Evolutionary conservation across 2,888 invertebrate genomes (phyloP).

Genomic region (Zygogramma bicolorata): DNA sequence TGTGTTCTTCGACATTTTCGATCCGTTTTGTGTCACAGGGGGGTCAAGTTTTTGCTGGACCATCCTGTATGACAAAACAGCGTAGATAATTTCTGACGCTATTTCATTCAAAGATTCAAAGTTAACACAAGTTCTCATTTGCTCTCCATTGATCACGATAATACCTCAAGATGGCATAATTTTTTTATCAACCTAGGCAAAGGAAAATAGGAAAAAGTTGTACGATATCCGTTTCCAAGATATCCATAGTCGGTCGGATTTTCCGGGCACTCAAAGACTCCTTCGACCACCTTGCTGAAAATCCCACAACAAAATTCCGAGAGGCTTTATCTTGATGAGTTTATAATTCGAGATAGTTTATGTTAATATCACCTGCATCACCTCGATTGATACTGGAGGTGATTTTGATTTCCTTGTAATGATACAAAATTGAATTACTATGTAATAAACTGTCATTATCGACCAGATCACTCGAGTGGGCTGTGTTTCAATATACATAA

Average conservation of each 20-base stretch:
- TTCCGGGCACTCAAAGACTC: not conserved
- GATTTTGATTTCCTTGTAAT: conserved; percentile 9
- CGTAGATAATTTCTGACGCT: too few species aligned
- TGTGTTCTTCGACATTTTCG: too few species aligned
- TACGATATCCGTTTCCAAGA: not conserved
- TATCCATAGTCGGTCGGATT: not conserved
- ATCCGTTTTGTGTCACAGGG: too few species aligned
- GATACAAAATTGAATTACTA: conserved; percentile 8
- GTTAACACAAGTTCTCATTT: too few species aligned
- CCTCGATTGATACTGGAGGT: not conserved
- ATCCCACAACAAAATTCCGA: not conserved
- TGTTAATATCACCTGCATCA: not conserved
- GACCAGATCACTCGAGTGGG: not conserved
- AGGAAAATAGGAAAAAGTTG: too few species aligned
- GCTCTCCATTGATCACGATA: too few species aligned
- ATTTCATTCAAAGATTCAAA: too few species aligned
- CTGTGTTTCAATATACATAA: conserved; percentile 7
- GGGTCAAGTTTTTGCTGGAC: too few species aligned
- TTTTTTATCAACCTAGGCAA: too few species aligned
- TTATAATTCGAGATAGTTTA: not conserved
- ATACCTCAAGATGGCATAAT: too few species aligned
- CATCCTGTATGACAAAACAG: too few species aligned
- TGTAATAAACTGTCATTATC: conserved; percentile 7
- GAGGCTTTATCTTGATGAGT: conserved; percentile 10
- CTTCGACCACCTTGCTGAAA: conserved; percentile 1